Evolutionary conservation across 2,797 vertebrate genomes (phyloP).

Genomic region (Hylomyscus alleni): DNA sequence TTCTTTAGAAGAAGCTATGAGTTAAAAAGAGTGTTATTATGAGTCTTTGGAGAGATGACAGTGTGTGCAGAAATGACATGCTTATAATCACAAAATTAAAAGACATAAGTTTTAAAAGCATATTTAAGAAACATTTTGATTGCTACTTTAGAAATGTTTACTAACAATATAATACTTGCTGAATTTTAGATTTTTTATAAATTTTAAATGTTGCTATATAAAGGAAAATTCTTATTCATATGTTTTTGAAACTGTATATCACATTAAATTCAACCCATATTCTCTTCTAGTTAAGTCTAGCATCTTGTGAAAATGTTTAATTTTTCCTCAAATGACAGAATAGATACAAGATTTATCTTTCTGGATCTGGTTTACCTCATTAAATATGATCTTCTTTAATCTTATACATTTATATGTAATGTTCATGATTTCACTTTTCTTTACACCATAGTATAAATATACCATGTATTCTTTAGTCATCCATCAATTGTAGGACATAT

Average conservation of each 20-base stretch:
- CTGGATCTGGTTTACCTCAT: not conserved
- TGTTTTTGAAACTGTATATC: not conserved
- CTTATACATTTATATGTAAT: not conserved
- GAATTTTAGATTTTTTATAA: not conserved
- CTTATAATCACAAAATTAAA: not conserved
- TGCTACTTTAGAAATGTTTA: not conserved
- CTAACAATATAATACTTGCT: not conserved
- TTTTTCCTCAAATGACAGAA: not conserved
- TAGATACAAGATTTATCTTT: not conserved
- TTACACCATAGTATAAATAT: not conserved
- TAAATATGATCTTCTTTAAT: not conserved
- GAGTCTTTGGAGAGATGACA: not conserved
- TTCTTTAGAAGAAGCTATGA: not conserved
- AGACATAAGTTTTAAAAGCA: not conserved
- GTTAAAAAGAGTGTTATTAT: not conserved
- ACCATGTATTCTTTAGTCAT: not conserved
- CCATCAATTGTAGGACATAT: not conserved
- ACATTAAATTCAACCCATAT: not conserved
- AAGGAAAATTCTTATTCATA: not conserved
- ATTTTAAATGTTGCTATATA: not conserved
- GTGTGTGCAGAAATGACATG: not conserved
- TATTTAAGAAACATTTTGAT: slow-evolving; percentile 20
- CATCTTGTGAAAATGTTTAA: not conserved
- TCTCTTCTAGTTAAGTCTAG: not conserved
- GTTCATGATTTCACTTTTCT: not conserved